phyloP scores from a whole-genome alignment of 2,797 vertebrate species.

The Balearica regulorum region DNA sequence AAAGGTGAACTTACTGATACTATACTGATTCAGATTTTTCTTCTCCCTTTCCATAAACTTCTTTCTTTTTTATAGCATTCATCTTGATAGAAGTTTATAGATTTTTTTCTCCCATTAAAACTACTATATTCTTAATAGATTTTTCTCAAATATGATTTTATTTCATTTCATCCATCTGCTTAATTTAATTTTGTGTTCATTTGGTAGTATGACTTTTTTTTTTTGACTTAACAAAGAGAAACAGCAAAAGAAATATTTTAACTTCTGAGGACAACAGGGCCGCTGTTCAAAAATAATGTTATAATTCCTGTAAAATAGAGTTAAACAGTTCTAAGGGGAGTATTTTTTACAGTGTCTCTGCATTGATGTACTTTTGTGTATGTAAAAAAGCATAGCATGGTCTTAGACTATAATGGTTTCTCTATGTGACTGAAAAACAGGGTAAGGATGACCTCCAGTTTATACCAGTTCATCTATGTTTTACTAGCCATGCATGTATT shows the following conservation, averaged over 20 bases:
- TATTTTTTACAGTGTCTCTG: not conserved
- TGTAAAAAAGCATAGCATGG: fast-evolving
- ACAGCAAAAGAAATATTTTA: not conserved
- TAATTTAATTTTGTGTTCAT: not conserved
- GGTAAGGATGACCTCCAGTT: not conserved
- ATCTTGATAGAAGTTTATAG: not conserved
- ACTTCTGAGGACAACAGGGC: not conserved
- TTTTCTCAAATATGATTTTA: not conserved
- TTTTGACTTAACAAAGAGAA: not conserved
- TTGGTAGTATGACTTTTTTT: not conserved
- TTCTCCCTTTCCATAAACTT: not conserved
- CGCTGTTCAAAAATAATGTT: not conserved
- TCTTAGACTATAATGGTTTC: not conserved
- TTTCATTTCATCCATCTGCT: not conserved
- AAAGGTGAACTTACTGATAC: not conserved
- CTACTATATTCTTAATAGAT: not conserved
- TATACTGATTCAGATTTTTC: not conserved
- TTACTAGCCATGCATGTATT: not conserved
- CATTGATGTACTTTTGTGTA: not conserved
- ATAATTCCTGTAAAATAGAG: not conserved
- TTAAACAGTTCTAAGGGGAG: not conserved
- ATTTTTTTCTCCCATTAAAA: not conserved
- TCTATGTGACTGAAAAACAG: not conserved
- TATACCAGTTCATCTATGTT: not conserved
- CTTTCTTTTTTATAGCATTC: not conserved